These are phyloP conservation scores for Psilanteris sp. DNA, from an alignment of 1,140 invertebrate genomes.

Conservation along the genomic window DNA sequence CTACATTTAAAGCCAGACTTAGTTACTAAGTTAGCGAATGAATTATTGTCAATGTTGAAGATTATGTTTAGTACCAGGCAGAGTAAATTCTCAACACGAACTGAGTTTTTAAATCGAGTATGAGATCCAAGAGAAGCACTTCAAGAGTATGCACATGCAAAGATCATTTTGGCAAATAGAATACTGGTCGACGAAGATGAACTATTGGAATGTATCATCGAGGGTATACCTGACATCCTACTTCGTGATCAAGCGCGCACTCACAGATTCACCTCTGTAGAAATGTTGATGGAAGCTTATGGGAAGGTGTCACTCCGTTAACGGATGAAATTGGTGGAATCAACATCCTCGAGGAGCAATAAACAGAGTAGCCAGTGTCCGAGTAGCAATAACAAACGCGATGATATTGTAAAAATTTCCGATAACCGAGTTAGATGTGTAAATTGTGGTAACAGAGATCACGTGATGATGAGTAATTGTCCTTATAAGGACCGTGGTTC, in stretches of 20 bases:
- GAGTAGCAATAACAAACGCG: no score
- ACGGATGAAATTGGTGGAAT: background rate
- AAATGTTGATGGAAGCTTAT: background rate
- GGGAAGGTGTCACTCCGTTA: background rate
- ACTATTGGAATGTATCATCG: constrained; percentile 37
- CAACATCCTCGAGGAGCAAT: no score
- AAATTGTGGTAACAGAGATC: no score
- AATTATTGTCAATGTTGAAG: background rate
- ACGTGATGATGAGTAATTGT: no score
- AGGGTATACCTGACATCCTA: constrained; percentile 55
- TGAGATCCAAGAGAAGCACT: constrained; percentile 61
- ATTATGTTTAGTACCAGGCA: constrained; percentile 20
- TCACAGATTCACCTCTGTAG: constrained; percentile 1
- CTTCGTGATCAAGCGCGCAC: constrained; percentile 24
- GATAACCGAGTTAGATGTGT: no score
- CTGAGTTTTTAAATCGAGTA: constrained; percentile 50
- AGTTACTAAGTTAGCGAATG: no score
- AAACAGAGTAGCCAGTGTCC: no score
- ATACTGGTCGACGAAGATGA: constrained; percentile 42
- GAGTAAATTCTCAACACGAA: constrained; percentile 19
- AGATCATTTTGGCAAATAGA: constrained; percentile 61
- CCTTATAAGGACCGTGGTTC: no score
- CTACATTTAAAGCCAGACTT: constrained; percentile 2
- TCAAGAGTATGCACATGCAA: constrained; percentile 60
- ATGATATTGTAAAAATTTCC: no score